These are phyloP conservation scores for Drosophila chauvacae DNA, from an alignment of 1,140 invertebrate genomes.

Conservation along the genomic window DNA sequence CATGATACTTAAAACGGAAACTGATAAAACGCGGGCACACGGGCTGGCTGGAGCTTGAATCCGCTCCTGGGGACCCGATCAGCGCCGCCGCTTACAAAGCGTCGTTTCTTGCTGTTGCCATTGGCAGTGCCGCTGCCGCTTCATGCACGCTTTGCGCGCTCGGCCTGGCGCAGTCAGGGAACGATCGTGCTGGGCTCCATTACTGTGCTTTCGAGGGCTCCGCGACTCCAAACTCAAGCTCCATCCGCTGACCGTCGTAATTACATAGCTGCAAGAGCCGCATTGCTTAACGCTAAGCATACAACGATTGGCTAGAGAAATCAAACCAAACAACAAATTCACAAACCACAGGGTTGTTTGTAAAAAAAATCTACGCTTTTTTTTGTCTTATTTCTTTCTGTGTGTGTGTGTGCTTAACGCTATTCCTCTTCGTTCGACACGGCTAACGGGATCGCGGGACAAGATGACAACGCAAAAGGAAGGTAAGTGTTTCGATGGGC, in stretches of 20 bases:
- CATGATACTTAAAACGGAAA: background rate
- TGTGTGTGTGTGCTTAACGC: background rate
- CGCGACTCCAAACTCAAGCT: slow-evolving; percentile 15
- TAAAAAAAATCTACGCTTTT: background rate
- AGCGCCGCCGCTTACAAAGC: slow-evolving; percentile 45
- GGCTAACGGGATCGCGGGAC: slow-evolving; percentile 2
- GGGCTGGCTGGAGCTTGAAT: background rate
- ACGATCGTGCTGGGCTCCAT: slow-evolving; percentile 70
- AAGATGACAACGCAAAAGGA: slow-evolving; percentile 42
- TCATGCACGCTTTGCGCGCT: slow-evolving; percentile 54
- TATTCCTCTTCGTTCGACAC: background rate
- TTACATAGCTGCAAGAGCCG: slow-evolving; percentile 10
- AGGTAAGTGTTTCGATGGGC: slow-evolving; percentile 24
- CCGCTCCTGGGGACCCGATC: slow-evolving; percentile 39
- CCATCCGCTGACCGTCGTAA: slow-evolving; percentile 13
- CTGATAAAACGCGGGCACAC: background rate
- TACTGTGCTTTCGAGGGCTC: slow-evolving; percentile 55
- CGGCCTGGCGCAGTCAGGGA: slow-evolving; percentile 63
- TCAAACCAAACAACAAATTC: slow-evolving; percentile 8
- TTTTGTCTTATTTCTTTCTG: background rate
- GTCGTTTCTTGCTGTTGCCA: slow-evolving; percentile 40
- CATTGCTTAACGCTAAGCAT: slow-evolving; percentile 6
- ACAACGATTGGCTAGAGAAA: slow-evolving; percentile 27
- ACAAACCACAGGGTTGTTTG: background rate
- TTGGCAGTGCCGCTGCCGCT: slow-evolving; percentile 46